Base-by-base conservation (phyloP, 2,113 vertebrate genomes). In the Cinclus mexicanus region DNA sequence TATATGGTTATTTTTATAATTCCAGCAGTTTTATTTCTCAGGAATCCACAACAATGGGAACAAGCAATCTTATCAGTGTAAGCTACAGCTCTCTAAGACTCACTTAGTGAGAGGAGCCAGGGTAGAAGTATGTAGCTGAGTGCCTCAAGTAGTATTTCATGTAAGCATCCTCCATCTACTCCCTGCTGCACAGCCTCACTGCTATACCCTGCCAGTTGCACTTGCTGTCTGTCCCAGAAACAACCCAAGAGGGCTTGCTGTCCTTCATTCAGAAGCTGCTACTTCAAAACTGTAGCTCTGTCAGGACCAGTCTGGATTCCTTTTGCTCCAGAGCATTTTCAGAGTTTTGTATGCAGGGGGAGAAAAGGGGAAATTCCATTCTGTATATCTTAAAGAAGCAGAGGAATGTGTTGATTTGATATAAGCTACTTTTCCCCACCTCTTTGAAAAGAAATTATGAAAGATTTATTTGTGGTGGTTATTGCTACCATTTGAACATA, bases 231-330 rank as follows among this genome's bases (percentile, higher is more conserved):
- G 17, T 61, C 50, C 31, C 47, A 42, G 31, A 67, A 46, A 39
- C 39, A 26, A 5, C 23, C 39, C 22, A 2, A 2, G 25, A 46
- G 55, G 16, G 24, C 18, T 55, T 39, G 15, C 37, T 59, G 19
- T 49, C 41, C 55, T 78, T 74, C 24, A 16, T 63, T 81, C 24
- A 63, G 47, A 63, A 86, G 52, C 52, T 53, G 44, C 52, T 52
- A 14, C 22, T 68, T 75, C 2, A 1, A 29, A 22, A 24, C 26
- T 33, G 17, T 33, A 63, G n/a, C n/a, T 60, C 15, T 1, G 0
- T 55, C 31, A 11, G 39, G 42, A 52, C 37, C 12, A 12, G 21
- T 10, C 4, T 67, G 42, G 2, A 71, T 29, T 31, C 24, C 28
- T 59, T 68, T 56, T 61, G 67, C n/a, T 77, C 70, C 28, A 55